Evolutionary conservation across 1,140 invertebrate species (phyloP).

Genomic region (Drosophila orosa): DNA sequence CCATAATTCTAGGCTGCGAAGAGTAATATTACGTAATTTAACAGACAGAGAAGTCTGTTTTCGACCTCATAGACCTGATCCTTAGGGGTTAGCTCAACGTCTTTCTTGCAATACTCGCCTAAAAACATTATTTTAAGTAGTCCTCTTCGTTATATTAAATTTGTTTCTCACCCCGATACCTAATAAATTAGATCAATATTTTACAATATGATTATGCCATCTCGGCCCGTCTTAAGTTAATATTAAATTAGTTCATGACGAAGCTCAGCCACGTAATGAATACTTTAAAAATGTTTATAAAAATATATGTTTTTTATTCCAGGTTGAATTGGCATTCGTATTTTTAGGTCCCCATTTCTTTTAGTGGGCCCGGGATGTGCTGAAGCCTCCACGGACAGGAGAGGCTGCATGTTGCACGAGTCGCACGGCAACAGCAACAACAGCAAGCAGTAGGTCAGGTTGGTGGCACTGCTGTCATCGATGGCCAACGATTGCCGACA

Average conservation of each 20-base stretch:
- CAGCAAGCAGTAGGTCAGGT: constrained; percentile 24
- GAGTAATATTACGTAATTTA: no score
- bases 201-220: neutral
- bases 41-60: neutral
- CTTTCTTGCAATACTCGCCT: neutral
- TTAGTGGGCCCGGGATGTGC: constrained; percentile 24
- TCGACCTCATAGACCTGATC: neutral
- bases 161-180: no score
- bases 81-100: no score
- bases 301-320: no score
- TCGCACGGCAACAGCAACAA: constrained; percentile 39
- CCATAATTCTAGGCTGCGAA: no score
- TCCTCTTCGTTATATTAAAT: no score
- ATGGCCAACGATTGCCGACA: constrained; percentile 56
- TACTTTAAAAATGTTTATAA: neutral
- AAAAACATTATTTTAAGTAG: neutral
- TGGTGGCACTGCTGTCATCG: constrained; percentile 46
- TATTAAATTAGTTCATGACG: neutral
- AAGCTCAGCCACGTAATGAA: neutral
- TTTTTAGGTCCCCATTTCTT: neutral
- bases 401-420: constrained; percentile 65
- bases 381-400: constrained; percentile 11
- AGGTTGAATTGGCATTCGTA: no score
- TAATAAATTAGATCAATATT: no score
- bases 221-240: neutral